Conservation (phyloP, 2,888 invertebrate species). For the Hydraecia micacea region DNA sequence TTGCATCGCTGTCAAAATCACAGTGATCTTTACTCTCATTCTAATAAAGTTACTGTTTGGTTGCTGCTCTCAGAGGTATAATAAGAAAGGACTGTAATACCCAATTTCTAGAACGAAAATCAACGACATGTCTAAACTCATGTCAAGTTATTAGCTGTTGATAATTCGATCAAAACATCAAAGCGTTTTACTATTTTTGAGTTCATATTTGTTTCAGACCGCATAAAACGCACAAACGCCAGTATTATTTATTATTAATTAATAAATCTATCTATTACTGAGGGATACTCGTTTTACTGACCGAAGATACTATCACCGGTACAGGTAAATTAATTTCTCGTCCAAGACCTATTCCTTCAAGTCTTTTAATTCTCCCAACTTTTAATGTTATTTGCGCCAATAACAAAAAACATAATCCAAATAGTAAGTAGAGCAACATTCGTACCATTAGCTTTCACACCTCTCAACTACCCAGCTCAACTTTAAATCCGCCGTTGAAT, state of each 20-base stretch:
- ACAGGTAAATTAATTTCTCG: not conserved
- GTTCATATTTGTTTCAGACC: not conserved
- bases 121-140: not conserved
- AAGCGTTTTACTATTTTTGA: not conserved
- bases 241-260: no score
- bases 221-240: not conserved
- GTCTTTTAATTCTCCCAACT: not conserved
- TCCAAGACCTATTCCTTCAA: not conserved
- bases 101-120: not conserved
- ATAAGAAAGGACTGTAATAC: no score
- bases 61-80: no score
- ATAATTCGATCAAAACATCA: not conserved
- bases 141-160: not conserved
- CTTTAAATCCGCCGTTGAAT: slow-evolving; percentile 69
- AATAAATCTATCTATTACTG: no score
- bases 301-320: not conserved
- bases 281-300: not conserved
- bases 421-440: slow-evolving; percentile 42
- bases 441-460: slow-evolving; percentile 7
- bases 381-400: no score
- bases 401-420: not conserved
- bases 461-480: slow-evolving; percentile 44
- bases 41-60: no score
- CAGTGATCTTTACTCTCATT: no score
- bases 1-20: no score